A percentile compares a stretch with the other conserved stretches of the same genome.
phyloP scores from a whole-genome alignment of 2,113 vertebrate genomes.

The Hemiscyllium ocellatum region DNA sequence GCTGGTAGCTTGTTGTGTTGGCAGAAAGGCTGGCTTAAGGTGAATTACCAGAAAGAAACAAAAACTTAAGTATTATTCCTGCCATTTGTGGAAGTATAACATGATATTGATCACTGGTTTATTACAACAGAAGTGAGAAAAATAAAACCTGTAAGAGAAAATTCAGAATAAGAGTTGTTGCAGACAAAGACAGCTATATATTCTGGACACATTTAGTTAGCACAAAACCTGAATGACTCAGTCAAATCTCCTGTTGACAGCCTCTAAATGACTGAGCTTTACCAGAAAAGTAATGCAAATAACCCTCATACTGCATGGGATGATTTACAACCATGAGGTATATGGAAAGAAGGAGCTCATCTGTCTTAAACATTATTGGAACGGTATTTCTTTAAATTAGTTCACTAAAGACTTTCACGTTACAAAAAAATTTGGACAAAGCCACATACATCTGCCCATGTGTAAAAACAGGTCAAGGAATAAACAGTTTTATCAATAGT shows the following conservation, averaged over 20 bases:
- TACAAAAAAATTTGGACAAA: too few species aligned
- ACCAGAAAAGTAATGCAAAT: neutral
- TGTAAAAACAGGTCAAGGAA: too few species aligned
- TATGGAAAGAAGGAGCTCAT: too few species aligned
- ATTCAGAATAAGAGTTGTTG: neutral
- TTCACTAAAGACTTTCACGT: too few species aligned
- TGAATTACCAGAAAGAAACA: neutral
- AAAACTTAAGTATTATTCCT: neutral
- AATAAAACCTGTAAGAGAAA: neutral
- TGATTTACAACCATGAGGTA: neutral
- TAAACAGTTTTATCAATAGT: too few species aligned
- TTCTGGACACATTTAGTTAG: neutral
- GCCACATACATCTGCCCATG: too few species aligned
- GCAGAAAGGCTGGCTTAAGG: too few species aligned
- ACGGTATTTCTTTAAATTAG: too few species aligned
- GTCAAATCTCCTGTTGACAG: neutral
- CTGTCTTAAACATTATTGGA: neutral
- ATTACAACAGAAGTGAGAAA: neutral
- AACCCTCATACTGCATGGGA: neutral
- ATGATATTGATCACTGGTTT: neutral
- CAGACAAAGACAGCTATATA: neutral
- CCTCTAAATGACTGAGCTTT: neutral
- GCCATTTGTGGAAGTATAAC: neutral
- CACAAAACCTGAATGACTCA: neutral
- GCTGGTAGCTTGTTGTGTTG: neutral